phyloP scores from a whole-genome alignment of 2,888 invertebrate species.

The Sminthurinus aureus region DNA sequence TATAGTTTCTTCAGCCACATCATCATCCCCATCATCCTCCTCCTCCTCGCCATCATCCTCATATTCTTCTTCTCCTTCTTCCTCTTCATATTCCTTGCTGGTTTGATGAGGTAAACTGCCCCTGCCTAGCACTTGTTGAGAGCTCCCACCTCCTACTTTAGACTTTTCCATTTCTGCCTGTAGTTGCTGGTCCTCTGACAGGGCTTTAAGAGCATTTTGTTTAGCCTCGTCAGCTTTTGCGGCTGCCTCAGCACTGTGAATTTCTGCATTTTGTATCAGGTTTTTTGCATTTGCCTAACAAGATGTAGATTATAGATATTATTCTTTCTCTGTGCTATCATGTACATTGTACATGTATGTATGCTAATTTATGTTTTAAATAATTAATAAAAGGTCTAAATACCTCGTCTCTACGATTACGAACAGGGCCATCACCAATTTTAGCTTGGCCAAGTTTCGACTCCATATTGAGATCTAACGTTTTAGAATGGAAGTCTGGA shows the following conservation, averaged over 20 bases:
- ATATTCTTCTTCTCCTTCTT: not conserved
- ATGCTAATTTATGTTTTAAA: not conserved
- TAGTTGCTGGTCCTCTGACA: not conserved
- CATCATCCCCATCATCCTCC: conserved; percentile 1
- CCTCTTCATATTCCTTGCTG: not conserved
- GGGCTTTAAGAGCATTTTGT: conserved; percentile 8
- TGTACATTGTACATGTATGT: not conserved
- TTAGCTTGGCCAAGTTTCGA: not conserved
- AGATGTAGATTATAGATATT: too few relatives aligned
- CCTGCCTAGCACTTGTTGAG: not conserved
- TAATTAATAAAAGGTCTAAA: not conserved
- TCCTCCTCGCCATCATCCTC: not conserved
- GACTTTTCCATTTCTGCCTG: not conserved
- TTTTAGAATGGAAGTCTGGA: not conserved
- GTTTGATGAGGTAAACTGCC: not conserved
- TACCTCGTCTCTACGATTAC: not conserved
- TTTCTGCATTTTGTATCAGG: conserved; percentile 3
- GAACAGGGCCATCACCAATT: not conserved
- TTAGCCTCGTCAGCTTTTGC: conserved; percentile 18
- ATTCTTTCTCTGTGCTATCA: too few relatives aligned
- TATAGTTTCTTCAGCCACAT: conserved; percentile 19
- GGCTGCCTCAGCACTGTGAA: conserved; percentile 25
- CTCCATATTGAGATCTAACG: not conserved
- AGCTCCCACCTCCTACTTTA: not conserved
- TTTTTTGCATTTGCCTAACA: not conserved